A percentile compares a stretch with the other conserved stretches of the same genome.
These are phyloP conservation scores for Magallana ariakensis DNA, from an alignment of 1,140 invertebrate species.

Conservation along the genomic window DNA sequence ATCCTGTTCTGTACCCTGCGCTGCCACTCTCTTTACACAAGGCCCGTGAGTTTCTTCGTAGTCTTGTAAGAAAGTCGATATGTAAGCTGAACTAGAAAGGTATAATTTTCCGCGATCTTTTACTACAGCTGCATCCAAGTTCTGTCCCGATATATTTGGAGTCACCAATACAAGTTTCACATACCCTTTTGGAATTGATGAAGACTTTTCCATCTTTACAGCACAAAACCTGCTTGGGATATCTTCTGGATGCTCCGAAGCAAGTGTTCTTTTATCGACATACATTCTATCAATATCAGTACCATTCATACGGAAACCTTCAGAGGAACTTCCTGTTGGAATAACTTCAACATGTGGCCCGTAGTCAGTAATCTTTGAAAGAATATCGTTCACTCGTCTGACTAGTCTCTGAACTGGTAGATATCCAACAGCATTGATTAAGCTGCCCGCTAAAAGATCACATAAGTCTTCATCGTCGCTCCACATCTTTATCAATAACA, in stretches of 20 bases:
- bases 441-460: background rate
- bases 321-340: background rate
- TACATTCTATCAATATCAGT: slow-evolving; percentile 30
- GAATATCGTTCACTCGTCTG: background rate
- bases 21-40: background rate
- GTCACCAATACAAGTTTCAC: background rate
- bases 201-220: background rate
- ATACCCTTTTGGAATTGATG: background rate
- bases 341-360: background rate
- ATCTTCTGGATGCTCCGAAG: background rate
- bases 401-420: background rate
- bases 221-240: background rate
- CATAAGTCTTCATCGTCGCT: background rate
- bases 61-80: background rate
- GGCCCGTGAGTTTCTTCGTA: slow-evolving; percentile 13
- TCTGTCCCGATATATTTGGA: background rate
- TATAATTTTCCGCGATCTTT: background rate
- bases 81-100: background rate
- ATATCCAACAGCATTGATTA: background rate
- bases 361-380: background rate
- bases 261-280: background rate
- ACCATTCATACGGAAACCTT: slow-evolving; percentile 24
- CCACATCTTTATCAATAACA: background rate
- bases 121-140: background rate
- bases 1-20: slow-evolving; percentile 11